phyloP scores from a whole-genome alignment of 2,888 invertebrate genomes.

The Watsonalla cultraria region DNA sequence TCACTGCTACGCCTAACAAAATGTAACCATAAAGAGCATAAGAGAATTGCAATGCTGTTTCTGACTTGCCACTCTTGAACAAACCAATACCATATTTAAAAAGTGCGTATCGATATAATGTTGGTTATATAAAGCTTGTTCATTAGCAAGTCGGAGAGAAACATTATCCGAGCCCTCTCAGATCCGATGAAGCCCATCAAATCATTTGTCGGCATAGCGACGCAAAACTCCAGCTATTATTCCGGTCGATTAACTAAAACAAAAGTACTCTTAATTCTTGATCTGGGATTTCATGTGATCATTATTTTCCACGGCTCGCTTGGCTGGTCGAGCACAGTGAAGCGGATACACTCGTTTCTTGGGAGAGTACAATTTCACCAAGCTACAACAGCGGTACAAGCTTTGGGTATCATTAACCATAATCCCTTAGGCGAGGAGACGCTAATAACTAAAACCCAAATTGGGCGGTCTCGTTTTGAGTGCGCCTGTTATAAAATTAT shows the following conservation, averaged over 20 bases:
- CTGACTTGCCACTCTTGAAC: constrained; percentile 45
- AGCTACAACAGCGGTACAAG: constrained; percentile 40
- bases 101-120: constrained; percentile 21
- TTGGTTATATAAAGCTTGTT: constrained; percentile 37
- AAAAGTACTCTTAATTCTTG: constrained; percentile 68
- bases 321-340: constrained; percentile 32
- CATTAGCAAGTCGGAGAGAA: constrained; percentile 43
- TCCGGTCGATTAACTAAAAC: constrained; percentile 68
- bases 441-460: constrained; percentile 43
- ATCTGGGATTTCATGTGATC: constrained; percentile 67
- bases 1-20: constrained; percentile 59
- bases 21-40: constrained; percentile 64
- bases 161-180: constrained; percentile 54
- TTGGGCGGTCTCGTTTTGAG: constrained; percentile 37
- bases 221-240: constrained; percentile 66
- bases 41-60: constrained; percentile 56
- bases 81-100: constrained; percentile 42
- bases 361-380: constrained; percentile 55
- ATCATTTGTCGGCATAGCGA: constrained; percentile 68
- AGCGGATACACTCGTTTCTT: constrained; percentile 33
- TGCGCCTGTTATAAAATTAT: constrained; percentile 39
- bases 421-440: constrained; percentile 40
- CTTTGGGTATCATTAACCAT: constrained; percentile 39
- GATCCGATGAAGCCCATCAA: constrained; percentile 65
- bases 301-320: constrained; percentile 61